phyloP scores from a whole-genome alignment of 2,888 invertebrate species.

The Seira musarum region DNA sequence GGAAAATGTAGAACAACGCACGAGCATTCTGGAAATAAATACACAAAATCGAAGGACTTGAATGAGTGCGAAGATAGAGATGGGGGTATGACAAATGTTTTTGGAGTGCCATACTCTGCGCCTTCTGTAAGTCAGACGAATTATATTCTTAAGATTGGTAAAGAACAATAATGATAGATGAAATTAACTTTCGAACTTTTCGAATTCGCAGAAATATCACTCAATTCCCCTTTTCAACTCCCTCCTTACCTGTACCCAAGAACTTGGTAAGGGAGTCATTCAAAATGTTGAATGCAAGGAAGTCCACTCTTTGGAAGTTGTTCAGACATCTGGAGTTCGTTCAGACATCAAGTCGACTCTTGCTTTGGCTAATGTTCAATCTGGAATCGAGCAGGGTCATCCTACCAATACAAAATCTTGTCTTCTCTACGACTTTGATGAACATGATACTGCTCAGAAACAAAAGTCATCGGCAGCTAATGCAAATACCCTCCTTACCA shows the following conservation, averaged over 20 bases:
- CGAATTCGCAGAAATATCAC: constrained; percentile 60
- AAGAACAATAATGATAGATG: not conserved
- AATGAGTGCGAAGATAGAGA: constrained; percentile 84
- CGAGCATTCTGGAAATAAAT: constrained; percentile 75
- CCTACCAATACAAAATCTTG: constrained; percentile 49
- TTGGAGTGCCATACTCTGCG: constrained; percentile 75
- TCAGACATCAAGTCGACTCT: constrained; percentile 64
- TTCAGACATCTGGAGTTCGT: constrained; percentile 57
- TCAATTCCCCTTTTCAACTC: constrained; percentile 64
- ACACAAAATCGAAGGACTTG: constrained; percentile 78
- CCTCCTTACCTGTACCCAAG: constrained; percentile 63
- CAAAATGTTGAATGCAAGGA: constrained; percentile 62
- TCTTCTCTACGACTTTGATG: constrained; percentile 65
- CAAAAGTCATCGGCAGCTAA: constrained; percentile 61
- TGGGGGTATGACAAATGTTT: constrained; percentile 77
- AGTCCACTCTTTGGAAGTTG: constrained; percentile 40
- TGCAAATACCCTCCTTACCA: constrained; percentile 60
- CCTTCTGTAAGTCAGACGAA: constrained; percentile 75
- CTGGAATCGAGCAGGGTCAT: constrained; percentile 34
- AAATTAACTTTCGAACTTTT: no score
- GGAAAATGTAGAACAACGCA: constrained; percentile 88
- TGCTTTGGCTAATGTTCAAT: constrained; percentile 44
- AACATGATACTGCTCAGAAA: constrained; percentile 49
- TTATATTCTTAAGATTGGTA: not conserved
- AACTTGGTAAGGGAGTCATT: constrained; percentile 62